Conservation (phyloP, 2,113 vertebrate species). For the Noturus placidus region DNA sequence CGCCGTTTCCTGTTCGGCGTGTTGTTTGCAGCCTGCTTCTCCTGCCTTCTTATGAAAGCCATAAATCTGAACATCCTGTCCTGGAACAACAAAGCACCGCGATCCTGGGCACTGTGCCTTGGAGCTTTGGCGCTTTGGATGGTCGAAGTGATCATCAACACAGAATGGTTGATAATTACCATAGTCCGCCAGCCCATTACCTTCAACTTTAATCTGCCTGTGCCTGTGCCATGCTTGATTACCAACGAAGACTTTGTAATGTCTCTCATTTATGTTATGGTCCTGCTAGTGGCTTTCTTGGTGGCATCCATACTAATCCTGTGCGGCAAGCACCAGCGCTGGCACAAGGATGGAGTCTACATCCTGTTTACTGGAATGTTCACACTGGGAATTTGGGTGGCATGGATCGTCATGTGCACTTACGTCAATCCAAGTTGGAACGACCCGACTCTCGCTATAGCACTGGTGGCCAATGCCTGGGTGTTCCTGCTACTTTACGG, state of each 20-base stretch:
- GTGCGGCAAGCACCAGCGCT: slow-evolving; percentile 75
- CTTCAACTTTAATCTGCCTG: neutral
- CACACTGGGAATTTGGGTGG: slow-evolving; percentile 86
- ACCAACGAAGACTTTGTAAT: slow-evolving; percentile 87
- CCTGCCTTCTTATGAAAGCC: slow-evolving; percentile 82
- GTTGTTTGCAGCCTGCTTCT: slow-evolving; percentile 87
- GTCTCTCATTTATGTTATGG: slow-evolving; percentile 92
- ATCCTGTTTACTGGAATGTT: slow-evolving; percentile 74
- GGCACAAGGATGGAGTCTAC: slow-evolving; percentile 76
- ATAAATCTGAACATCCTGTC: slow-evolving; percentile 81
- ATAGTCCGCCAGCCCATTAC: slow-evolving; percentile 67
- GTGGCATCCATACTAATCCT: slow-evolving; percentile 69
- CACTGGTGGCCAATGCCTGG: slow-evolving; percentile 84
- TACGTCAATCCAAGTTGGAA: slow-evolving; percentile 84
- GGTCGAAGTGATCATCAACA: slow-evolving; percentile 91
- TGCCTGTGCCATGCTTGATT: slow-evolving; percentile 73
- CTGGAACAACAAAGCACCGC: slow-evolving; percentile 68
- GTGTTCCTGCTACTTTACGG: slow-evolving; percentile 82
- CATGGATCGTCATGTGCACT: slow-evolving; percentile 89
- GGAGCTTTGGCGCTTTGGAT: slow-evolving; percentile 77
- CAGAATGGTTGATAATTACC: slow-evolving; percentile 93
- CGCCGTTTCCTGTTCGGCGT: slow-evolving; percentile 92
- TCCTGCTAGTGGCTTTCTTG: slow-evolving; percentile 74
- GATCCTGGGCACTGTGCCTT: slow-evolving; percentile 73
- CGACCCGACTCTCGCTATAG: slow-evolving; percentile 87